Evolutionary conservation across 2,888 invertebrate genomes (phyloP).

Genomic region (Caenorhabditis sinica): DNA sequence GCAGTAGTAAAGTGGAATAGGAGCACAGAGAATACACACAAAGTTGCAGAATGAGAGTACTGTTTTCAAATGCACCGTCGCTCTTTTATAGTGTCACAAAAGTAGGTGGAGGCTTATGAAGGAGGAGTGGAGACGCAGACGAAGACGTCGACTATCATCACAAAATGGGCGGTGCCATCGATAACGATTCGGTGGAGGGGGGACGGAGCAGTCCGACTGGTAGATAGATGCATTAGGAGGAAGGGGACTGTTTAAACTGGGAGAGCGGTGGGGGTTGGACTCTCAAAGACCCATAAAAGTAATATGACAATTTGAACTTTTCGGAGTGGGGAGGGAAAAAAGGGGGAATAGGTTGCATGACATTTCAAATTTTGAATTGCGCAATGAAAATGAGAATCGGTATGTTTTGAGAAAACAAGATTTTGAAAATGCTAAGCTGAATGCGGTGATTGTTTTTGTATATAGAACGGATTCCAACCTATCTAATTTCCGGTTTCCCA

Average conservation of each 20-base stretch:
- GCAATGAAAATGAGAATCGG: neutral
- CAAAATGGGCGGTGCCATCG: slow-evolving; percentile 51
- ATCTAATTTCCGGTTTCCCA: no score
- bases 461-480: no score
- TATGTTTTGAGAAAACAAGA: neutral
- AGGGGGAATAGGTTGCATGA: no score
- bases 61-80: slow-evolving; percentile 29
- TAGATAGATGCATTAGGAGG: slow-evolving; percentile 3
- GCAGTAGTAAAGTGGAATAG: neutral
- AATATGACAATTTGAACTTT: neutral
- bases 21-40: neutral
- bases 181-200: slow-evolving; percentile 32
- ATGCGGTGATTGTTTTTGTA: no score
- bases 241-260: neutral
- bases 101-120: slow-evolving; percentile 49
- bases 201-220: slow-evolving; percentile 31
- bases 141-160: slow-evolving; percentile 16
- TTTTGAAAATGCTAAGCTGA: neutral
- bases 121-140: slow-evolving; percentile 39
- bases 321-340: no score
- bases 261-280: neutral
- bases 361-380: no score
- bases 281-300: slow-evolving; percentile 22
- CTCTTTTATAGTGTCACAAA: slow-evolving; percentile 60
- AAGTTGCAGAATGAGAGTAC: slow-evolving; percentile 14